Base-by-base conservation (phyloP, 2,113 vertebrate genomes). In the Myotis yumanensis region DNA sequence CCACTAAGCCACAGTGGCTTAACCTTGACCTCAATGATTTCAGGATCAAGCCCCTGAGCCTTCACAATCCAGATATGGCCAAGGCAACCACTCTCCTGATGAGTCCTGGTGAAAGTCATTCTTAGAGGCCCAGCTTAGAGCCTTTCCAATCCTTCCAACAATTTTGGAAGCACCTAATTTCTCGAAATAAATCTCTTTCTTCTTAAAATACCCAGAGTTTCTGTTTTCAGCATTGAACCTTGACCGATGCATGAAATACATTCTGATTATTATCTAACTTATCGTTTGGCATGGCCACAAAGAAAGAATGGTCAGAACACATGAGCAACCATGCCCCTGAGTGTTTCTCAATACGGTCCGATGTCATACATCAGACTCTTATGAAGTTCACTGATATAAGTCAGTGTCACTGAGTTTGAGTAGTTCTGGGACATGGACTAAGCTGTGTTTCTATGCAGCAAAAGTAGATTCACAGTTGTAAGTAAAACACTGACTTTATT, bases 101-200 rank as follows among this genome's bases (percentile, higher is more conserved):
- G 15, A 35, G 17, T 90, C 28, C 51, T 18, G 20, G 28, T 28
- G 22, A 35, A 20, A 76, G 30, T 77, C 30, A 66, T 40, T 57
- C 69, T 40, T 54, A 35, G 28, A 46, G 48, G 25, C 20, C 37
- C 46, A 25, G 25, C 20, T 79, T 71, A 52, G 37, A 23, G 20
- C 66, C n/a, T 91, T 11, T 72, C 75, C 23, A 80, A 89, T 8
- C 10, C 71, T 57, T 64, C 37, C 35, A 57, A 37, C 1, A 46
- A 73, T n/a, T 81, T 95, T 77, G 43, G 68, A 88, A 95, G 7
- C n/a, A 86, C 22, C 68, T 68, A 28, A 43, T 82, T 89, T 43
- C 40, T 90, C 48, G 20, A 64, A 52, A 95, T 95, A 92, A 88
- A 92, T 76, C 46, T 94, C 77, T 95, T 88, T 93, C 72, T 81